Base-by-base conservation (phyloP, 2,797 vertebrate genomes). In the Masticophis lateralis region DNA sequence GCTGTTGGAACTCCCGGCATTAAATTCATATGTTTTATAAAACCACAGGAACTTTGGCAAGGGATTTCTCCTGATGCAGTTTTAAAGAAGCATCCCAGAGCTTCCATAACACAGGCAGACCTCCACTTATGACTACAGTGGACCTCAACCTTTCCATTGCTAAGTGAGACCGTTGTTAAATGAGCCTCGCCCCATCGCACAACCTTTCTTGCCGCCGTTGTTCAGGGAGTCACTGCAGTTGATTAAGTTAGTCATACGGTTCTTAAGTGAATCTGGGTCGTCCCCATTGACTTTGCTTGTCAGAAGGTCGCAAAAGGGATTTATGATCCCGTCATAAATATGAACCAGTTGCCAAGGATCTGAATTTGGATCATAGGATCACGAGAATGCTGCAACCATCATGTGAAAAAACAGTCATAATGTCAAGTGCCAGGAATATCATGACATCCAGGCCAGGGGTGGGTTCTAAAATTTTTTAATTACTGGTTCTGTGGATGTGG, bases 1-100 rank as follows among this genome's bases (percentile, higher is more conserved):
- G 55, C 69, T 25, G 4, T 14, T 0, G 0, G 22, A 27, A 83
- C 0, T 0, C 2, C 28, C 32, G 1, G 32, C 86, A 18, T 27
- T 56, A 56, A 92, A 83, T 22, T 43, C 16, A 2, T 0, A 0
- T 7, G 25, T 63, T 63, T 55, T 37, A 18, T 22, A 14, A 2
- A 32, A 57, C 4, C 13, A 0, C 22, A 86, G 88, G n/a, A 83
- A 32, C 11, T 20, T 25, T 87, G 83, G 14, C 56, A 86, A 87
- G 27, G 2, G 51, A 28, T 43, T 57, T 86, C 14, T 22, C 27
- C 59, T 0, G n/a, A 16, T 32, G 18, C 12, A 11, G 47, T 16
- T 60, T 59, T 14, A 92, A 53, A 47, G 53, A 55, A 87, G 14
- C 43, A 56, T 56, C 59, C 56, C 32, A 63, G 6, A 56, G 47